These are phyloP conservation scores for Albula glossodonta DNA, from an alignment of 2,113 vertebrate genomes.

Conservation along the genomic window DNA sequence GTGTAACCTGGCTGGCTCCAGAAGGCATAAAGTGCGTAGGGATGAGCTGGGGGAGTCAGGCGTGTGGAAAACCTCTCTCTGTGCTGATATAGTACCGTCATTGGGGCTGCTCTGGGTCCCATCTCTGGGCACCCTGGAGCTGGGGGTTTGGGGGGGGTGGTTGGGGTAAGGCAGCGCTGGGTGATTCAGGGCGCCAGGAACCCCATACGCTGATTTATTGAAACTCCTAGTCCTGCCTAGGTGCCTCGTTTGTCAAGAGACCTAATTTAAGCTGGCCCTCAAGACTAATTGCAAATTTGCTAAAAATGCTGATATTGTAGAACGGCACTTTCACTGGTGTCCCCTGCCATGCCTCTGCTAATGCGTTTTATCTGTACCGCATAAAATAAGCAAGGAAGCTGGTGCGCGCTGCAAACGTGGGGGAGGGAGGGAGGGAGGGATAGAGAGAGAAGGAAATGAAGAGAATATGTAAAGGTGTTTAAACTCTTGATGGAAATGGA, in stretches of 20 bases:
- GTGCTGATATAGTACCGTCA: neutral
- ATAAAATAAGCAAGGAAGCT: conserved; percentile 85
- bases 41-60: neutral
- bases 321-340: conserved; percentile 83
- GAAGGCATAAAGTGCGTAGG: neutral
- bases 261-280: conserved; percentile 98
- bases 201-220: conserved; percentile 71
- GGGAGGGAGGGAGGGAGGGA: conserved; percentile 11
- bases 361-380: conserved; percentile 96
- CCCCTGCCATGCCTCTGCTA: conserved; percentile 95
- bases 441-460: neutral
- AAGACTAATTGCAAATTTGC: conserved; percentile 99
- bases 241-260: conserved; percentile 98
- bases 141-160: conserved; percentile 43
- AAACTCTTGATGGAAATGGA: neutral
- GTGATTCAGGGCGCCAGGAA: conserved; percentile 42
- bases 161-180: conserved; percentile 44
- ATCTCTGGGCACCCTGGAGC: conserved; percentile 47
- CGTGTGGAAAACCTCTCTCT: neutral
- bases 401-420: conserved; percentile 66
- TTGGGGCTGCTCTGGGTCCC: neutral
- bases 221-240: conserved; percentile 83
- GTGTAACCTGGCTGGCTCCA: neutral
- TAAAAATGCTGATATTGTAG: conserved; percentile 98
- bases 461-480: neutral